Conservation (phyloP, 2,113 vertebrate species). For the Zeus faber region DNA sequence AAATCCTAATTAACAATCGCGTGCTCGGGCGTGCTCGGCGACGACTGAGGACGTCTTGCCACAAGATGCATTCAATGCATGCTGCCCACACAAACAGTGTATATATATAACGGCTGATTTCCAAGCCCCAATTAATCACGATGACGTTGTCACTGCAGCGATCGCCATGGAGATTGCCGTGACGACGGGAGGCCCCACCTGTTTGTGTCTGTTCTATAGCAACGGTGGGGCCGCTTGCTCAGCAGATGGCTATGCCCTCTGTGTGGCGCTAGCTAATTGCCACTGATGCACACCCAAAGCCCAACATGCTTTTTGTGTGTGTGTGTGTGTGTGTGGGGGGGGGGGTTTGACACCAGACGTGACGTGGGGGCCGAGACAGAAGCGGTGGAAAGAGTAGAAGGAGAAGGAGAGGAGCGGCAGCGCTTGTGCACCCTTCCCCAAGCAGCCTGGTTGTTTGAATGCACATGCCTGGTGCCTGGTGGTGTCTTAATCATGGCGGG, state of each 20-base stretch:
- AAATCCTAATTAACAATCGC: constrained; percentile 59
- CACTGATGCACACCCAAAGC: no score
- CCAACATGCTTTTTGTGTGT: no score
- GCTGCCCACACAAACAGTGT: not conserved
- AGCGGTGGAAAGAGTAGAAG: no score
- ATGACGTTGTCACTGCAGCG: not conserved
- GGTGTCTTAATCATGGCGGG: no score
- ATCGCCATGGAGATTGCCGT: constrained; percentile 13
- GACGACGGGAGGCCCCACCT: constrained; percentile 51
- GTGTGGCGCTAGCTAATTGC: constrained; percentile 48
- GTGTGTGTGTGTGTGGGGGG: no score
- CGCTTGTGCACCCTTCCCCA: no score
- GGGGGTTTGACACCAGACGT: no score
- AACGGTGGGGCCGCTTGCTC: constrained; percentile 24
- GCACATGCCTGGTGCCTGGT: no score
- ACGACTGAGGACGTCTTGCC: constrained; percentile 11
- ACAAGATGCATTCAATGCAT: constrained; percentile 2
- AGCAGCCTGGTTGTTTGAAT: no score
- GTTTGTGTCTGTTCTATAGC: constrained; percentile 41
- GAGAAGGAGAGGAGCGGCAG: no score
- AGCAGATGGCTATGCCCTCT: constrained; percentile 57
- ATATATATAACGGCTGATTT: constrained; percentile 3
- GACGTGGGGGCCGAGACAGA: no score
- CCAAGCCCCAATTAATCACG: constrained; percentile 52
- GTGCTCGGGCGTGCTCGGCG: not conserved